These are phyloP conservation scores for Isurus oxyrinchus DNA, from an alignment of 2,113 vertebrate species.

Conservation along the genomic window DNA sequence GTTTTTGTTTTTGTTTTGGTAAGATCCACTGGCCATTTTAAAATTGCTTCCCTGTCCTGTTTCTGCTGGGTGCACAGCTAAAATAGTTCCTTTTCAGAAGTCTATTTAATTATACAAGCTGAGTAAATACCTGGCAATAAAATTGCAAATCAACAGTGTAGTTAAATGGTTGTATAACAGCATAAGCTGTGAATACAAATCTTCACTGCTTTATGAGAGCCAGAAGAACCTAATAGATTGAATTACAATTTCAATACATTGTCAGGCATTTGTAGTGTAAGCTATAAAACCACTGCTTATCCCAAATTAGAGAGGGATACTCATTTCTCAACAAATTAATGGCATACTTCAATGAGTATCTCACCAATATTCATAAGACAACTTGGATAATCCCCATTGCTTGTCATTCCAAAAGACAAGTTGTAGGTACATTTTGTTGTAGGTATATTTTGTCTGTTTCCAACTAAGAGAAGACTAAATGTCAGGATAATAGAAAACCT, in stretches of 20 bases:
- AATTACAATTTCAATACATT: neutral
- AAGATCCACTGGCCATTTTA: neutral
- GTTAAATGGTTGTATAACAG: slow-evolving; percentile 1
- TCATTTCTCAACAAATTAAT: neutral
- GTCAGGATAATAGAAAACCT: neutral
- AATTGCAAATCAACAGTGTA: neutral
- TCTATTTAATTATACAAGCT: neutral
- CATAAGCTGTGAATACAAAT: neutral
- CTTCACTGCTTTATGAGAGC: neutral
- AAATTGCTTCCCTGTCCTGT: no score
- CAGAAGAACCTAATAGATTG: neutral
- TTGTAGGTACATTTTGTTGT: neutral
- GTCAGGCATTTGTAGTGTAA: neutral
- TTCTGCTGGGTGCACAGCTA: neutral
- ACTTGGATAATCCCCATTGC: neutral
- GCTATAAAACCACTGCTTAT: neutral
- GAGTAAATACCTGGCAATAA: neutral
- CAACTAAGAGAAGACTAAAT: neutral
- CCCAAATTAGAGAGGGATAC: neutral
- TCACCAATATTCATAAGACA: neutral
- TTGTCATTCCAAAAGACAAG: neutral
- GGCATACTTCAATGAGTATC: neutral
- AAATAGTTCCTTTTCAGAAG: neutral
- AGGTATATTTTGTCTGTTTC: neutral
- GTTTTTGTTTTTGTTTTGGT: no score